Evolutionary conservation across 2,797 vertebrate species (phyloP).

Genomic region (Borostomias antarcticus): DNA sequence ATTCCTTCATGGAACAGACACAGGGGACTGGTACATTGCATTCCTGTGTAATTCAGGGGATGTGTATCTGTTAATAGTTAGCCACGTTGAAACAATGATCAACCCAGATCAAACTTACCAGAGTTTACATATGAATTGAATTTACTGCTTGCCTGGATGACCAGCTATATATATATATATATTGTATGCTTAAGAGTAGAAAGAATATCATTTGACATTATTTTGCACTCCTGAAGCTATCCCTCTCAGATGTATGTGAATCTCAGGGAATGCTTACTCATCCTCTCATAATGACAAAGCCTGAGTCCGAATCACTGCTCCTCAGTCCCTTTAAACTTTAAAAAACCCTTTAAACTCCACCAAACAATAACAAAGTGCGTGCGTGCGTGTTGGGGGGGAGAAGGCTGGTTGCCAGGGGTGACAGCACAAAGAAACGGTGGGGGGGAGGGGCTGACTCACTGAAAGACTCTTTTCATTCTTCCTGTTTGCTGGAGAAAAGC

Average conservation of each 20-base stretch:
- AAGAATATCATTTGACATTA: too few relatives aligned
- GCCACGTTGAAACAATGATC: background rate
- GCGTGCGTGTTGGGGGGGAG: background rate
- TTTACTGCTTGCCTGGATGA: too few relatives aligned
- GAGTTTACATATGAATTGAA: too few relatives aligned
- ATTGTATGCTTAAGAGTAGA: too few relatives aligned
- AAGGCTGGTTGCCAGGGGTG: slow-evolving; percentile 34
- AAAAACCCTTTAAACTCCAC: slow-evolving; percentile 12
- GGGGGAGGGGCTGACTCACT: slow-evolving; percentile 20
- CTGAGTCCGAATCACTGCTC: background rate
- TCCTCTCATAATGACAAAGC: background rate
- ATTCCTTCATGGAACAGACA: background rate
- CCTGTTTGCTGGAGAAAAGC: slow-evolving; percentile 47
- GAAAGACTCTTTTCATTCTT: slow-evolving; percentile 55
- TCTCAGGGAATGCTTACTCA: background rate
- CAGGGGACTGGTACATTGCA: background rate
- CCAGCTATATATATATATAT: too few relatives aligned
- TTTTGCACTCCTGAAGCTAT: too few relatives aligned
- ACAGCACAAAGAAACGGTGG: slow-evolving; percentile 36
- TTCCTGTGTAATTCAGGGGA: too few relatives aligned
- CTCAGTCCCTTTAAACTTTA: slow-evolving; percentile 54
- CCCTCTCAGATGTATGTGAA: too few relatives aligned
- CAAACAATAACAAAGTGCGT: slow-evolving; percentile 25
- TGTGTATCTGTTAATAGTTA: background rate
- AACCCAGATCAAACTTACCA: too few relatives aligned